A percentile compares a stretch with the other conserved stretches of the same genome.
Conservation (phyloP, 2,888 invertebrate species). For the Nebria brevicollis region DNA sequence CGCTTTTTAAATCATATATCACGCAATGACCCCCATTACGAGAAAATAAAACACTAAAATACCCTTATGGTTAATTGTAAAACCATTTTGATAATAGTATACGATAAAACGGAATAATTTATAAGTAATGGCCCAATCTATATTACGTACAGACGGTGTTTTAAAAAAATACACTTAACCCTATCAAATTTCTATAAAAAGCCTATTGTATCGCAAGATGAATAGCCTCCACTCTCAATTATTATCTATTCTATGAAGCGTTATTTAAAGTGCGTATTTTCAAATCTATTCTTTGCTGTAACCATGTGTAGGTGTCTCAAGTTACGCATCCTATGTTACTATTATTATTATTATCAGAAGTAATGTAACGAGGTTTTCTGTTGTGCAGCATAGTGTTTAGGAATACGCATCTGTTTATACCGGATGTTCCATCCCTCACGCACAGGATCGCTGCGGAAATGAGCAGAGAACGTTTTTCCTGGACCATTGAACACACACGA, state of each 20-base stretch:
- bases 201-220: background rate
- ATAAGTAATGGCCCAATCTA: background rate
- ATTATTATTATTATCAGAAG: background rate
- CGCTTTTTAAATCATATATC: too few relatives aligned
- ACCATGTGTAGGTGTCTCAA: background rate
- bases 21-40: too few relatives aligned
- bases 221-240: background rate
- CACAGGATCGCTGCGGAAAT: constrained; percentile 16
- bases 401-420: background rate
- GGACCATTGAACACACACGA: constrained; percentile 22
- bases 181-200: background rate
- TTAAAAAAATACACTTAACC: background rate
- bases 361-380: background rate
- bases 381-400: background rate
- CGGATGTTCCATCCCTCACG: constrained; percentile 32
- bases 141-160: background rate
- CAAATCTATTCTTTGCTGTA: background rate
- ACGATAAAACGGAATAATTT: too few relatives aligned
- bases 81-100: too few relatives aligned
- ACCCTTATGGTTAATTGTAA: too few relatives aligned
- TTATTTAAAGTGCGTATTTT: background rate
- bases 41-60: too few relatives aligned
- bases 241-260: background rate
- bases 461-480: constrained; percentile 28
- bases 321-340: background rate